These are phyloP conservation scores for Coelopa frigida DNA, from an alignment of 1,140 invertebrate genomes.

Conservation along the genomic window DNA sequence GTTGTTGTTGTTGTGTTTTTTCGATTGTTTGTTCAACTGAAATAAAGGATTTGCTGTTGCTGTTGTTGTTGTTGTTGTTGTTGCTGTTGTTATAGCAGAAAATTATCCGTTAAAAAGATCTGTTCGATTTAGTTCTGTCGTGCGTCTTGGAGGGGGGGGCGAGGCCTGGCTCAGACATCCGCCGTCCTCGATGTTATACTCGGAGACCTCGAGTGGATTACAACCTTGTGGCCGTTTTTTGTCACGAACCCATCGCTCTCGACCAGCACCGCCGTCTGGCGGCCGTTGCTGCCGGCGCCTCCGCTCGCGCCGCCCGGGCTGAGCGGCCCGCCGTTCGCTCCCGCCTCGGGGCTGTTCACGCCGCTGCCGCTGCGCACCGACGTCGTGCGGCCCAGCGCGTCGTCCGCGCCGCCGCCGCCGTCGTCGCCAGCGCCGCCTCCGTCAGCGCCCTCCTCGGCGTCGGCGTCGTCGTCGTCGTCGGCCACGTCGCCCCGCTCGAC, in stretches of 20 bases:
- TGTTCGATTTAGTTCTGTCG: constrained; percentile 37
- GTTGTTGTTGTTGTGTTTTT: constrained; percentile 11
- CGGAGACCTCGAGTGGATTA: constrained; percentile 77
- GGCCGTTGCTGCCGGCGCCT: constrained; percentile 39
- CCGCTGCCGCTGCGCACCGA: constrained; percentile 15
- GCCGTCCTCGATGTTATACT: constrained; percentile 70
- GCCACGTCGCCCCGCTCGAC: constrained; percentile 40
- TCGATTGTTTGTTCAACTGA: constrained; percentile 16
- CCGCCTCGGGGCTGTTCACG: constrained; percentile 33
- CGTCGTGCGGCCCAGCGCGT: constrained; percentile 7
- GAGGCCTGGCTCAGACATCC: constrained; percentile 67
- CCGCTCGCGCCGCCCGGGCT: constrained; percentile 21
- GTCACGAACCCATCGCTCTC: constrained; percentile 73
- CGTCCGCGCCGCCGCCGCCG: constrained; percentile 22
- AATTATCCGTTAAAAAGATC: constrained; percentile 9
- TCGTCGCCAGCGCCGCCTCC: constrained; percentile 32
- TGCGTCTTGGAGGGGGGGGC: constrained; percentile 51
- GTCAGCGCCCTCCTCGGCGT: constrained; percentile 25
- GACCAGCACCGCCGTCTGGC: constrained; percentile 71
- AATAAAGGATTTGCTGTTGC: constrained; percentile 16
- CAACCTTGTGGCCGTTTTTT: constrained; percentile 80
- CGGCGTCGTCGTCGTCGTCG: constrained; percentile 23
- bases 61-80: constrained; percentile 19
- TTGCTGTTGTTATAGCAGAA: constrained; percentile 15
- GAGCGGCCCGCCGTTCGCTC: constrained; percentile 17